These are phyloP conservation scores for Scomber scombrus DNA, from an alignment of 2,113 vertebrate species.

Conservation along the genomic window DNA sequence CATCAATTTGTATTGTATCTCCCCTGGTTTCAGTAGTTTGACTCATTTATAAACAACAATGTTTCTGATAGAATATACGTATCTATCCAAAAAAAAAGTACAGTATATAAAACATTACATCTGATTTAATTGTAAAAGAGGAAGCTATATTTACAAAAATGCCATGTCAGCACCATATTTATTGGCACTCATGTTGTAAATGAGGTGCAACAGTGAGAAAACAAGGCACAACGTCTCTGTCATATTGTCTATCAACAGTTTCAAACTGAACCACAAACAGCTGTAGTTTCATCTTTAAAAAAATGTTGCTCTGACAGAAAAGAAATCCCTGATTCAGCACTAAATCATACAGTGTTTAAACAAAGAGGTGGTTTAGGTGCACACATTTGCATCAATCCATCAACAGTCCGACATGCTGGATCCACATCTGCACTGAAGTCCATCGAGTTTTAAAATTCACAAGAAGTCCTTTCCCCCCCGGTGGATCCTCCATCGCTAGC, in stretches of 20 bases:
- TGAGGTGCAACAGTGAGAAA: slow-evolving; percentile 21
- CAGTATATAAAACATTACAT: slow-evolving; percentile 51
- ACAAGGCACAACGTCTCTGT: slow-evolving; percentile 17
- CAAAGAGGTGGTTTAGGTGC: slow-evolving; percentile 50
- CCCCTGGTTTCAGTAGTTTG: slow-evolving; percentile 35
- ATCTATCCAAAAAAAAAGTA: slow-evolving; percentile 40
- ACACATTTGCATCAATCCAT: slow-evolving; percentile 47
- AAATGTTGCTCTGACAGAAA: slow-evolving; percentile 28
- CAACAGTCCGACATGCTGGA: slow-evolving; percentile 11
- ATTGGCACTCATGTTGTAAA: not conserved
- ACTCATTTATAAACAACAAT: slow-evolving; percentile 32
- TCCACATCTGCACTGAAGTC: slow-evolving; percentile 27
- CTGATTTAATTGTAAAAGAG: slow-evolving; percentile 45
- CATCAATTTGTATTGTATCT: slow-evolving; percentile 15
- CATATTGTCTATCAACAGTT: slow-evolving; percentile 1
- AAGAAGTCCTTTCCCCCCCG: not conserved
- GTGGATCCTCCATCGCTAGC: not conserved
- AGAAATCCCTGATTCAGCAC: slow-evolving; percentile 60
- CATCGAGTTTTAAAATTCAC: slow-evolving; percentile 15
- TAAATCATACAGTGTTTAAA: slow-evolving; percentile 54
- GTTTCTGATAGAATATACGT: slow-evolving; percentile 1
- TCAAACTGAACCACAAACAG: slow-evolving; percentile 11
- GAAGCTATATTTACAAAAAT: slow-evolving; percentile 70
- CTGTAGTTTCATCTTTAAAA: slow-evolving; percentile 2
- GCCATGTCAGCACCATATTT: not conserved